Percentiles rank a stretch among this genome's conserved stretches.
Conservation (phyloP, 2,113 vertebrate genomes). For the Lagopus leucura region DNA sequence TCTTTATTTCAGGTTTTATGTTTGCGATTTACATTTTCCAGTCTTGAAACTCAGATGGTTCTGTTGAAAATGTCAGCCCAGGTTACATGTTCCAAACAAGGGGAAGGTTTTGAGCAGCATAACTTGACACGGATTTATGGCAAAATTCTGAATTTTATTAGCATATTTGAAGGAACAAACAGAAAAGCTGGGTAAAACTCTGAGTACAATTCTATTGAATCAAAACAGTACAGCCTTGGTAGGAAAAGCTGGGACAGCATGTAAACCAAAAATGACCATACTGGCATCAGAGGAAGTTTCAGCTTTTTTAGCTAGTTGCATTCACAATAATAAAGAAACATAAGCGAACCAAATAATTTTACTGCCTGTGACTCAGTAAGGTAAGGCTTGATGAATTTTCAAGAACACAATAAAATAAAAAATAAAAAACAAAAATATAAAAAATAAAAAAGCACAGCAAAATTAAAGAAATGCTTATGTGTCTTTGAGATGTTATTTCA, state of each 20-base stretch:
- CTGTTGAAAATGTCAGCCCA: background rate
- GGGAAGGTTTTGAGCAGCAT: background rate
- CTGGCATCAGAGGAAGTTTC: background rate
- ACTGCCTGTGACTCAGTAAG: background rate
- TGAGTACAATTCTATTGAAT: background rate
- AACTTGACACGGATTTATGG: background rate
- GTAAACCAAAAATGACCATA: background rate
- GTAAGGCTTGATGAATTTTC: background rate
- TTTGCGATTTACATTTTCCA: background rate
- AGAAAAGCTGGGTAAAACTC: background rate
- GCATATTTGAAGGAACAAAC: background rate
- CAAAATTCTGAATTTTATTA: background rate
- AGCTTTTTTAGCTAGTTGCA: background rate
- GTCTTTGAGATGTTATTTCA: background rate
- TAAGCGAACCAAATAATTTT: background rate
- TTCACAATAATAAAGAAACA: background rate
- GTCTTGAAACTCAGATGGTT: background rate
- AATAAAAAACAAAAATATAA: no score
- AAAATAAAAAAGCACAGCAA: background rate
- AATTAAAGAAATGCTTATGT: background rate
- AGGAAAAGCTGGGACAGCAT: background rate
- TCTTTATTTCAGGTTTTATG: background rate
- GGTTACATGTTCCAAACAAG: background rate
- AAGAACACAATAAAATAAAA: background rate
- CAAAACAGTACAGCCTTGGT: background rate